Base-by-base conservation (phyloP, 1,140 invertebrate genomes). In the Drosophila aff. region DNA sequence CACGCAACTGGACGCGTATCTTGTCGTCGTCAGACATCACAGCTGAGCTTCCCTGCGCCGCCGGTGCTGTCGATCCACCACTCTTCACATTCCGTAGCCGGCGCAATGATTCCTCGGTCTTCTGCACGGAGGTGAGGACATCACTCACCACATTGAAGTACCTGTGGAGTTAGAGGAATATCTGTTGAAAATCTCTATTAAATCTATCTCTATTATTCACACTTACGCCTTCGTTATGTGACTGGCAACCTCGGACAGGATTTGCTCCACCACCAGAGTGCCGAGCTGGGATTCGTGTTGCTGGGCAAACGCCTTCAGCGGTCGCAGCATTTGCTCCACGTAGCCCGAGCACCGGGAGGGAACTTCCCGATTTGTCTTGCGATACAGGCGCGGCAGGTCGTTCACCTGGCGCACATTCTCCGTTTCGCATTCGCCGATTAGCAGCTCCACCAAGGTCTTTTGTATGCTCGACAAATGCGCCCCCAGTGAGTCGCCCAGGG, bases 41-140 rank as follows among this genome's bases (percentile, higher is more conserved):
- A 18, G 80, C 66, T 26, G 91, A 91, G 73, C 94, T 94, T 8
- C 94, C 93, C 49, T 82, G 89, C 21, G 92, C 3, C 28, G 90
- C 8, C 0, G 89, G 82, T 16, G 15, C 21, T 31, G 63, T 40
- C 9, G 71, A 41, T 6, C 72, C 63, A 5, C 94, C 94, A 53
- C 94, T 93, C 86, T 95, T 95, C 52, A 97, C 96, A 94, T 97
- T 97, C 92, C 98, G 98, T 62, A 99, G 94, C 78, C 97, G 95
- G 91, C 96, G 95, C 47, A 98, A 93, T 79, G 97, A 98, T 91
- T 99, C 98, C 92, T 99, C 98, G 77, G 98, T 99, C 94, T 97
- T 98, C 92, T 97, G 97, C 2, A 99, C 98, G 6, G 98, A 98
- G 41, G 96, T 97, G 59, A 99, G 93, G 6, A 99, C 97, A 93